Conservation (phyloP, 2,888 invertebrate genomes). For the Acleris emargana region DNA sequence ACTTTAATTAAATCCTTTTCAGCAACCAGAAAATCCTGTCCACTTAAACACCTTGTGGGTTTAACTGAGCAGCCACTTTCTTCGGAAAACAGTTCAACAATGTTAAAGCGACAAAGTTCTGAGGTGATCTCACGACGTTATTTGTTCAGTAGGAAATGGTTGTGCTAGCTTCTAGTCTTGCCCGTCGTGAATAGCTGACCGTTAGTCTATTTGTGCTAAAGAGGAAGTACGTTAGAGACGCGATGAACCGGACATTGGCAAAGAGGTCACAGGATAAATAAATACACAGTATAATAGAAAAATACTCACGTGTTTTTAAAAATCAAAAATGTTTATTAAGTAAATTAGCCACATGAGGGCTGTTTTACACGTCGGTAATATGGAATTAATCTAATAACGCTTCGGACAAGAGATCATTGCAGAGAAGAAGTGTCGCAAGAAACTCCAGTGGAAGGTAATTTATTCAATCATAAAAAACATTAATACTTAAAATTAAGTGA, state of each 20-base stretch:
- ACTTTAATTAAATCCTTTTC: conserved; percentile 2
- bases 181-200: background rate
- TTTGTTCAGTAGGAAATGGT: too few relatives aligned
- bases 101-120: conserved; percentile 7
- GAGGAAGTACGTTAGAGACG: conserved; percentile 17
- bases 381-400: too few relatives aligned
- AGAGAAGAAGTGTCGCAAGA: too few relatives aligned
- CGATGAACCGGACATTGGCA: conserved; percentile 30
- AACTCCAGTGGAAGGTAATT: too few relatives aligned
- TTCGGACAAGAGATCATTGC: too few relatives aligned
- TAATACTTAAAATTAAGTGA: too few relatives aligned
- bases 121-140: background rate
- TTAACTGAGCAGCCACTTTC: conserved; percentile 7
- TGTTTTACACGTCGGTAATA: too few relatives aligned
- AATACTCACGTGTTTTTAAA: too few relatives aligned
- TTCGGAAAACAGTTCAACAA: background rate
- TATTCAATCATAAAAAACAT: too few relatives aligned
- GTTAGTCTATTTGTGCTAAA: conserved; percentile 17
- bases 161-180: background rate
- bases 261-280: conserved; percentile 2
- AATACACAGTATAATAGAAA: conserved; percentile 2
- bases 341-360: too few relatives aligned
- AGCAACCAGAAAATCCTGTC: background rate
- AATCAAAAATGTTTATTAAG: too few relatives aligned
- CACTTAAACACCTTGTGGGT: conserved; percentile 4